These are phyloP conservation scores for Rhodeus uyekii DNA, from an alignment of 2,797 vertebrate species.

Conservation along the genomic window DNA sequence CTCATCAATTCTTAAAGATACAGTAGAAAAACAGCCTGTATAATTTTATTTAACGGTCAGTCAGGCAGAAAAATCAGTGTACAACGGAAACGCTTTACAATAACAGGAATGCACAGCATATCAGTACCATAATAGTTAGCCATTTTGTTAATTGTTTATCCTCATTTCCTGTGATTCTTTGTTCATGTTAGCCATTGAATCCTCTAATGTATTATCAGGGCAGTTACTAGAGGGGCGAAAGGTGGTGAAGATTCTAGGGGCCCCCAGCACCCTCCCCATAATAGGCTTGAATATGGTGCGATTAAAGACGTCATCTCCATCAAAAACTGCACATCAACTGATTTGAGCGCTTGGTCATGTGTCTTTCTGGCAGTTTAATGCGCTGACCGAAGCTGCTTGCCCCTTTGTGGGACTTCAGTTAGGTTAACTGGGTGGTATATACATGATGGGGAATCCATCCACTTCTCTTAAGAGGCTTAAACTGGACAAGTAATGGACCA, in stretches of 20 bases:
- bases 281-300: background rate
- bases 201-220: background rate
- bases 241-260: background rate
- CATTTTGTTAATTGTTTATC: background rate
- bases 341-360: background rate
- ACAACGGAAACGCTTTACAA: background rate
- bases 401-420: constrained; percentile 3
- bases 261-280: background rate
- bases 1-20: background rate
- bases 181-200: background rate
- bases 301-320: constrained; percentile 5
- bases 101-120: background rate
- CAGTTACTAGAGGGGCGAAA: background rate
- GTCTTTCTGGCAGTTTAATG: constrained; percentile 6
- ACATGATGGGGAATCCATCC: constrained; percentile 11
- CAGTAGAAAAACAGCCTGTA: background rate
- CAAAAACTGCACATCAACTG: background rate
- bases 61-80: background rate
- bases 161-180: background rate
- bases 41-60: background rate
- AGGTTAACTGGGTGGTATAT: constrained; percentile 2
- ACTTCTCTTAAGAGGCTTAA: constrained; percentile 76
- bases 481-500: constrained; percentile 65
- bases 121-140: background rate
- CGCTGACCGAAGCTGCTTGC: background rate